These are phyloP conservation scores for Dicranocentrus wangi DNA, from an alignment of 2,888 invertebrate species.

Conservation along the genomic window DNA sequence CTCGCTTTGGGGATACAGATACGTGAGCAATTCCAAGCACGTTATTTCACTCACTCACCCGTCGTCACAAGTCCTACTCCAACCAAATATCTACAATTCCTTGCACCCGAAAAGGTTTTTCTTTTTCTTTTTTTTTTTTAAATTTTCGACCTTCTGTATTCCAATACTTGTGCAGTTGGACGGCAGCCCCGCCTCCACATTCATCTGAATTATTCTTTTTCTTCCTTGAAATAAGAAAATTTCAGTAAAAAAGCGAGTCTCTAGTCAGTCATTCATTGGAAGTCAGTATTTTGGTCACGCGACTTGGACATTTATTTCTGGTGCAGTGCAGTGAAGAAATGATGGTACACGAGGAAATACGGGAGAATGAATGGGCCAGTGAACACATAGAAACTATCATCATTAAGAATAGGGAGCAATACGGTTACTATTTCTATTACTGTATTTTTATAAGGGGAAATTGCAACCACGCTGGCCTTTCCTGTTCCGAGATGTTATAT, in stretches of 20 bases:
- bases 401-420: not conserved
- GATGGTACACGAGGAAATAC: not conserved
- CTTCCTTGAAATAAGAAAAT: not conserved
- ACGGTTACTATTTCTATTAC: too few species aligned
- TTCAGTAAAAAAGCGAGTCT: not conserved
- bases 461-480: not conserved
- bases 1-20: not conserved
- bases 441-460: too few species aligned
- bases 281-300: conserved; percentile 63
- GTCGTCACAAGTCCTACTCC: too few species aligned
- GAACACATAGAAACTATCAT: not conserved
- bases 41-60: conserved; percentile 13
- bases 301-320: conserved; percentile 47
- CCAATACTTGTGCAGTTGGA: not conserved
- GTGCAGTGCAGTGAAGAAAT: not conserved
- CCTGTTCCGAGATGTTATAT: not conserved
- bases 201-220: not conserved
- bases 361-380: not conserved
- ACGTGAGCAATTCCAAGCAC: conserved; percentile 10
- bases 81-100: too few species aligned
- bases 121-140: too few species aligned
- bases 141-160: too few species aligned
- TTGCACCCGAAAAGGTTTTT: too few species aligned
- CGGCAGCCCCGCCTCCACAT: not conserved
- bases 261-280: conserved; percentile 51